Base-by-base conservation (phyloP, 1,140 invertebrate genomes). In the Teleogryllus occipitalis region DNA sequence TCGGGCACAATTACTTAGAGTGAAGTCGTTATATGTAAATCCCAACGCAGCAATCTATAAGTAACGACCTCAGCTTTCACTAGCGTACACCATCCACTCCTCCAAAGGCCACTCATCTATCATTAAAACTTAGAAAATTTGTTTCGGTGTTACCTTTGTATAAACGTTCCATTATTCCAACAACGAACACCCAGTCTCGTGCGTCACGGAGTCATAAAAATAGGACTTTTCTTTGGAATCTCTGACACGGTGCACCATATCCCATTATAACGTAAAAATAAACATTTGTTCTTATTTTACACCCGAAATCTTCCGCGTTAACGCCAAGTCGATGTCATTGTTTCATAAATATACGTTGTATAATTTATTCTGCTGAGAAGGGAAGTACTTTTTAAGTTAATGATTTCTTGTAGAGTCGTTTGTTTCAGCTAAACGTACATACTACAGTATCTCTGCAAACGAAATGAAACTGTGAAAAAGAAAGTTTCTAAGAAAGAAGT, bases 381-480 rank as follows among this genome's bases (percentile, higher is more conserved):
- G 7, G 54, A 65, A 65, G 54, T 65, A 65, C 54, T 65, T 65
- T 65, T 65, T 65, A 65, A 65, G 54, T 65, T 65, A 65, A 65
- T 65, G 18, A 65, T 65, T 65, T 65, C 54, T 65, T 65, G 54
- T 65, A 65, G 54, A 18, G 18, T 18, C 18, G 54, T 65, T 65
- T 65, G 54, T 65, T 65, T 18, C 54, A 65, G 54, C 54, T 10
- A 65, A 65, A 65, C 54, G 54, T 65, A 65, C 54, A 65, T 10
- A 65, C 54, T 65, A 65, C 54, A 65, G 54, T 10, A 65, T 65
- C 54, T 65, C 54, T 14, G 10, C 54, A 65, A 65, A 65, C 54
- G 54, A 65, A 65, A 65, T 65, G 54, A 65, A 65, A 65, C 18
- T 65, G 54, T 65, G 54, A 65, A 65, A 65, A 65, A 54, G 49